Base-by-base conservation (phyloP, 2,797 vertebrate species). In the Gallirallus australis region DNA sequence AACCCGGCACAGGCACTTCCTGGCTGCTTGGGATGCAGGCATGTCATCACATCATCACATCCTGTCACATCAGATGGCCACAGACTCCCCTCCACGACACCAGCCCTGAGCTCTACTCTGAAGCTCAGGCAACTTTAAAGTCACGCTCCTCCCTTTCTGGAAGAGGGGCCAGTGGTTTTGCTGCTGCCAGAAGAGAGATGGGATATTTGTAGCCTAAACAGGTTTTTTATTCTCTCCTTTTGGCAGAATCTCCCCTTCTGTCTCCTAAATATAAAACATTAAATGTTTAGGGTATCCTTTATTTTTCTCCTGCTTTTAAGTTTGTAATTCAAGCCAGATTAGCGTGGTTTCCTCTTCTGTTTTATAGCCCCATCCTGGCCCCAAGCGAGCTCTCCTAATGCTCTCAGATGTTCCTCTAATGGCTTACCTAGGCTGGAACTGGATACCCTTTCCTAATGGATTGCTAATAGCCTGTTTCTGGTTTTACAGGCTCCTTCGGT, bases 381-480 rank as follows among this genome's bases (percentile, higher is more conserved):
- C 95, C 96, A 90, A 93, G 96, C 60, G 96, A 97, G 97, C 83
- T 91, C 96, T 94, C 94, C 96, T 98, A 97, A 97, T 96, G 95
- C 77, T 72, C 95, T 98, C 97, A 97, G 94, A 96, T 98, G 97
- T 97, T 98, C 97, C 84, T 96, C 96, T 98, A 97, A 98, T 98
- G 97, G 97, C 97, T 97, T 98, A 95, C 97, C 97, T 97, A 30
- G 94, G 95, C 97, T 98, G 98, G 97, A 97, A 97, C 97, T 97
- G 97, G 97, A 97, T 97, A 98, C 96, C 91, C 83, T 57, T 63
- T 95, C 96, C 98, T 98, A 98, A 98, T 98, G 98, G 97, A 97
- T 97, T 89, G 89, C 98, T 98, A 98, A 98, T 98, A 98, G 98
- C 97, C 97, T 97, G 97, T 98, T 98, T 98, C 98, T 98, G 97